Evolutionary conservation across 2,797 vertebrate genomes (phyloP).

Genomic region (Clarias laeviceps): DNA sequence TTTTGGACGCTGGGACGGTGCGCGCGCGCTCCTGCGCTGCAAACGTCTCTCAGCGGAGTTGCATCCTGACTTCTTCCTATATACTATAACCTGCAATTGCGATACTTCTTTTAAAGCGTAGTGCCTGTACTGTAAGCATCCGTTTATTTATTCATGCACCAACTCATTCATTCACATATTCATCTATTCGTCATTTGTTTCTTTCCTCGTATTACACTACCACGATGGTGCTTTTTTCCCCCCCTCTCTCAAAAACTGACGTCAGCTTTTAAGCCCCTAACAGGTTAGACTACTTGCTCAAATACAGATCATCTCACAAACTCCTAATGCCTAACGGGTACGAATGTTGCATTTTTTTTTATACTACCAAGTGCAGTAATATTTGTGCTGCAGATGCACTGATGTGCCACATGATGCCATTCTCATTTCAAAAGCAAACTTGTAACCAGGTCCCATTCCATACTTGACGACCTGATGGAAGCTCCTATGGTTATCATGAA

Average conservation of each 20-base stretch:
- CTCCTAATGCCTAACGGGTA: not conserved
- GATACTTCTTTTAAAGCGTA: not conserved
- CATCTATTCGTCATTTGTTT: not conserved
- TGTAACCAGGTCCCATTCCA: not conserved
- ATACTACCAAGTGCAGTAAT: too few species aligned
- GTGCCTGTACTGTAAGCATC: not conserved
- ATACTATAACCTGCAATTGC: not conserved
- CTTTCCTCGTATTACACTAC: not conserved
- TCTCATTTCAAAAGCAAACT: not conserved
- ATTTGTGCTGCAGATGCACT: not conserved
- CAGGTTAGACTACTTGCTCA: not conserved
- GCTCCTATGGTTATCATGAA: not conserved
- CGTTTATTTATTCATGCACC: not conserved
- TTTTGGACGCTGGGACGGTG: not conserved
- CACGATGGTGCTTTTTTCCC: not conserved
- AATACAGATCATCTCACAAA: not conserved
- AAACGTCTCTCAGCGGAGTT: slow-evolving; percentile 9
- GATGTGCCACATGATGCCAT: not conserved
- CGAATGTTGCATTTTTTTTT: not conserved
- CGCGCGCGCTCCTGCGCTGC: slow-evolving; percentile 1
- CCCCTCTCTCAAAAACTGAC: not conserved
- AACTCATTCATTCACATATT: not conserved
- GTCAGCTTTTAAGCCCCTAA: not conserved
- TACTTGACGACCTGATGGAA: not conserved
- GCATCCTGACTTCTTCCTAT: slow-evolving; percentile 3